These are phyloP conservation scores for Todiramphus chloris DNA, from an alignment of 2,113 vertebrate species.

Conservation along the genomic window DNA sequence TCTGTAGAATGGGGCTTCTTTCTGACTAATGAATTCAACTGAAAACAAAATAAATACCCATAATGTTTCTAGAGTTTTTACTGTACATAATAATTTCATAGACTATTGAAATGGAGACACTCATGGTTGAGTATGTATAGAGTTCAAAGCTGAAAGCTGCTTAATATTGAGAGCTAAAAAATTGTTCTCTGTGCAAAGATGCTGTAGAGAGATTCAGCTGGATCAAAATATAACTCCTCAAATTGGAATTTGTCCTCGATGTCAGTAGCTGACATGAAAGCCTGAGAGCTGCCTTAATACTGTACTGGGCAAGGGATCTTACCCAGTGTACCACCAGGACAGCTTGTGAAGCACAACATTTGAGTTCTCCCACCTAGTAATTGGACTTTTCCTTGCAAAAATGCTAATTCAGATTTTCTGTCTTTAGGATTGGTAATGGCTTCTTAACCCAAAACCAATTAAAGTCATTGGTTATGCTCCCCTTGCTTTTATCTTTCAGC, in stretches of 20 bases:
- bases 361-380: neutral
- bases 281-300: neutral
- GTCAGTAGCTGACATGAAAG: neutral
- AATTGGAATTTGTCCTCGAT: neutral
- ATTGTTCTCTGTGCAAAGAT: neutral
- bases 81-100: neutral
- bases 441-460: neutral
- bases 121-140: neutral
- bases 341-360: neutral
- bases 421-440: neutral
- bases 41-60: slow-evolving; percentile 29
- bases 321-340: neutral
- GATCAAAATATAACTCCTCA: neutral
- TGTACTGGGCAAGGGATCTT: neutral
- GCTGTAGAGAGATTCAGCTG: neutral
- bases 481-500: neutral
- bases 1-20: neutral
- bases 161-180: neutral
- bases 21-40: neutral
- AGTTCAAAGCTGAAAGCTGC: neutral
- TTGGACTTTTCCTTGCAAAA: neutral
- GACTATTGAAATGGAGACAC: neutral
- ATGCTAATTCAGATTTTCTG: neutral
- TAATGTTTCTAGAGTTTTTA: neutral
- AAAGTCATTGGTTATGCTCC: neutral